Conservation (phyloP, 2,113 vertebrate genomes). For the Chauna torquata region DNA sequence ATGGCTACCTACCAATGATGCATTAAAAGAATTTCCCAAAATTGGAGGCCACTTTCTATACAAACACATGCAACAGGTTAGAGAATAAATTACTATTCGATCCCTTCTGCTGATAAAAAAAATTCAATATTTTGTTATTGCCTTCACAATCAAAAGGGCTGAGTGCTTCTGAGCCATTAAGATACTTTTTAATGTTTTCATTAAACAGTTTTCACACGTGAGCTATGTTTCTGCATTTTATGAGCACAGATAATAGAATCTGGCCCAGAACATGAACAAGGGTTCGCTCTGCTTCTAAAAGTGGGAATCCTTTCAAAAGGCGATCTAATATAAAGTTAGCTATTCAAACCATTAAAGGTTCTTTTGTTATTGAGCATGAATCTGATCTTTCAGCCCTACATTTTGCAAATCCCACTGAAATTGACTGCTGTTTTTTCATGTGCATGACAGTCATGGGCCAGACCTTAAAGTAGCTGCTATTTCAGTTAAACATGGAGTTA, state of each 20-base stretch:
- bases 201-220: background rate
- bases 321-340: background rate
- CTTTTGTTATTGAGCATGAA: background rate
- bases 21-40: background rate
- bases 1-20: background rate
- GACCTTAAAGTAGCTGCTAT: background rate
- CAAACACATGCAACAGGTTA: background rate
- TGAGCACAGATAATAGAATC: background rate
- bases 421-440: background rate
- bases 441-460: background rate
- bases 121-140: background rate
- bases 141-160: background rate
- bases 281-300: background rate
- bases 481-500: background rate
- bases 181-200: background rate
- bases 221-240: background rate
- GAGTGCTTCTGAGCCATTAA: background rate
- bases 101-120: background rate
- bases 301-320: background rate
- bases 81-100: background rate
- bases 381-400: background rate
- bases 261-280: background rate
- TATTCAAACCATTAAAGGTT: background rate
- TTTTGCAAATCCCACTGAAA: background rate
- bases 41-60: background rate